Evolutionary conservation across 2,113 vertebrate species (phyloP), one percentile per base, ranked within the genome.

Genomic region (Hymenochirus boettgeri): DNA sequence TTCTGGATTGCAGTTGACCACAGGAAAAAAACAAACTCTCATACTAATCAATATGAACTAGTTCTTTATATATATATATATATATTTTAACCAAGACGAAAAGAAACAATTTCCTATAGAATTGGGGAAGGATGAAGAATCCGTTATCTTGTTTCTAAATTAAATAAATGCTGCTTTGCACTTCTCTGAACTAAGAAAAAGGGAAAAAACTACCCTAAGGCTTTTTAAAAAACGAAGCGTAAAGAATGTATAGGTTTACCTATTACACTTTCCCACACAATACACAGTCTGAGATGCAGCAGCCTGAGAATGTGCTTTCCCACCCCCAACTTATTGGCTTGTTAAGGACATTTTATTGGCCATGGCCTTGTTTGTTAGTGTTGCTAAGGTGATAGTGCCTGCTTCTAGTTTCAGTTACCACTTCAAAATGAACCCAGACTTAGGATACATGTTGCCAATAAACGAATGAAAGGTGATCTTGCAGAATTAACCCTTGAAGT

Each of bases 361-460:
- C 58, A 11, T 4, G 1, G 42, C 42, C 47, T 51, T 65, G 74
- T 84, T 86, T 88, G 86, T 89, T 87, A 77, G 75, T 71, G 78
- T 84, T 65, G 70, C 84, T 82, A 62, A 76, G 72, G 78, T 54
- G 82, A 85, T 84, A 59, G 47, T 33, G 55, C 54, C 45, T 33
- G 18, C 24, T 18, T 50, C 15, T 69, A 70, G 72, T 71, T 61
- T 70, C 39, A 31, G 39, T 70, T 70, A 50, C 67, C n/a, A 48
- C 24, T 22, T 4, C 25, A 37, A 2, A 56, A 42, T 23, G 5
- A 48, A 61, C 22, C 26, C 25, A 22, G 9, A 27, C 29, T n/a
- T 22, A 52, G 23, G 13, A 57, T n/a, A 31, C 10, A 15, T 39
- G 37, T 15, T 39, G 37, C 37, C 29, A 39, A 7, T 39, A 39